Base-by-base conservation (phyloP, 2,797 vertebrate species). In the Tapera naevia region DNA sequence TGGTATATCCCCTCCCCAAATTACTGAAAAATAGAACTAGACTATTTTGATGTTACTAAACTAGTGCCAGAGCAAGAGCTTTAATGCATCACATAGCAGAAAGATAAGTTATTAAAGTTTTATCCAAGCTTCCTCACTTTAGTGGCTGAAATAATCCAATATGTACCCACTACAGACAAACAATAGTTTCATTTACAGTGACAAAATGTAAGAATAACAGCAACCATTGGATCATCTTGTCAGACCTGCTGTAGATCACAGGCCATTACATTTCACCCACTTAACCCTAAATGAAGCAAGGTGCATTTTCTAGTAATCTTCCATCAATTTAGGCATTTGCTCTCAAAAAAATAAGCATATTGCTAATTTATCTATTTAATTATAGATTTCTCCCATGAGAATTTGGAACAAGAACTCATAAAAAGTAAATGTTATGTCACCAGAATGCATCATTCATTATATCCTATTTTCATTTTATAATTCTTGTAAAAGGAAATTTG, bases 91-190 rank as follows among this genome's bases (percentile, higher is more conserved):
- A 80, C 0, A 9, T 90, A 94, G 51, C 80, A 50, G 51, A 83
- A 94, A 70, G 37, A 61, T 41, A 72, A 74, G 41, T 83, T 91
- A 93, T 93, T 90, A 90, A 94, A 94, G 80, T 93, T 90, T 90
- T 81, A 89, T 95, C 39, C 71, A 82, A 84, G 53, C 58, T 91
- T 70, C 45, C 80, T 86, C 90, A 81, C 24, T 91, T 94, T 41
- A 86, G 89, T 58, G 64, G 33, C 73, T 75, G 71, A 88, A 93
- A 80, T 67, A 33, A 73, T 53, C 60, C 73, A 81, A 17, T 81
- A 35, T 60, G 66, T 72, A 22, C 30, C 18, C 35, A 32, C 28
- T 79, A 6, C 32, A 60, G 86, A 48, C 53, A 35, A 91, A 88
- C 13, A 21, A 22, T 7, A 89, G 32, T 93, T 92, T 92, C 43